Evolutionary conservation across 2,888 invertebrate genomes (phyloP).

Genomic region (Elmis aenea): DNA sequence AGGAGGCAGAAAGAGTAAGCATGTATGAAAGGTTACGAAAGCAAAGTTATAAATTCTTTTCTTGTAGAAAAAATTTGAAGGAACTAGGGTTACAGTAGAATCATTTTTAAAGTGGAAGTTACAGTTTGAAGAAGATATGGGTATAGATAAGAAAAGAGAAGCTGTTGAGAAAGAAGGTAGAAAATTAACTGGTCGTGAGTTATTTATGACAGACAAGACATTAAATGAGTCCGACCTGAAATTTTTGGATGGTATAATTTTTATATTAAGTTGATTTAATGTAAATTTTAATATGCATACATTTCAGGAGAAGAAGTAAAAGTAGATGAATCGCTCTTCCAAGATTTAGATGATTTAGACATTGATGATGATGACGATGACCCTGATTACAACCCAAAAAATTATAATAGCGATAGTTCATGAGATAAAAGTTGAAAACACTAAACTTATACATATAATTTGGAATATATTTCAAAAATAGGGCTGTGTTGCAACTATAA

Average conservation of each 20-base stretch:
- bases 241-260: slow-evolving; percentile 73
- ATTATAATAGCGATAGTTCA: slow-evolving; percentile 31
- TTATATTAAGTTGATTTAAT: not conserved
- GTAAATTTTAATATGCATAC: slow-evolving; percentile 11
- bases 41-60: slow-evolving; percentile 5
- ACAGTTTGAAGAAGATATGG: slow-evolving; percentile 86
- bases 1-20: slow-evolving; percentile 80
- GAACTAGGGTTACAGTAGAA: slow-evolving; percentile 92
- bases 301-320: slow-evolving; percentile 71
- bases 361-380: slow-evolving; percentile 62
- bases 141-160: slow-evolving; percentile 67
- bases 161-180: slow-evolving; percentile 66
- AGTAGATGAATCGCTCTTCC: slow-evolving; percentile 90
- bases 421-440: slow-evolving; percentile 2
- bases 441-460: too few relatives aligned
- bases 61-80: slow-evolving; percentile 86
- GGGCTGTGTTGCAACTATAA: too few relatives aligned
- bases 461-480: too few relatives aligned
- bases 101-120: slow-evolving; percentile 92
- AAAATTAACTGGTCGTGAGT: slow-evolving; percentile 87
- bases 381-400: slow-evolving; percentile 57
- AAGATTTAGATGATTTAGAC: slow-evolving; percentile 81
- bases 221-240: slow-evolving; percentile 95
- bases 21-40: slow-evolving; percentile 2
- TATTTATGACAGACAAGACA: slow-evolving; percentile 89